Base-by-base conservation (phyloP, 1,140 invertebrate genomes). In the Heliconius congener region DNA sequence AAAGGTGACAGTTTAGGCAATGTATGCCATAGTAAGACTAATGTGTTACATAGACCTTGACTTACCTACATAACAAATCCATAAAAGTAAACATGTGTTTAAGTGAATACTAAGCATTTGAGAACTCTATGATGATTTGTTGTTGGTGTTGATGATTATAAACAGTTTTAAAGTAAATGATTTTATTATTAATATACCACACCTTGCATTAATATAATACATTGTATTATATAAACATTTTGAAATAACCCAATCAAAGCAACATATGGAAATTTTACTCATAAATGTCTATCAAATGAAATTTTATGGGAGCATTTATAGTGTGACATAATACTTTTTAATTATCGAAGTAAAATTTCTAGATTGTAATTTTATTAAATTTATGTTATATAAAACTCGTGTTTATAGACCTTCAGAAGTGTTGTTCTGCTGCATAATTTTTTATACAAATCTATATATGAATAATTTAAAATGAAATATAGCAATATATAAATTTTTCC, bases 31-130 rank as follows among this genome's bases (percentile, higher is more conserved):
- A 71, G 60, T 66, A 23, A 66, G 60, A 66, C 60, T 66, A 66
- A 66, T 66, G 27, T 66, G 60, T 66, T 30, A 66, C n/a, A 66
- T 66, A 66, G 60, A 50, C 70, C 77, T 80, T 75, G 79, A 52
- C 79, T 57, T 80, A 52, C 39, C 71, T 76, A 73, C 37, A 60
- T 76, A 72, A 42, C 73, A 72, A 71, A 37, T 73, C 27, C 55
- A 80, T 76, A 76, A 42, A 52, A 60, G 71, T 73, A 37, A 52
- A 71, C 75, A 76, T 70, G 23, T 50, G 23, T 71, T 13, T 66
- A 16, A 60, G 34, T 71, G 60, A 70, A 76, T 76, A 42, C 46
- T 72, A 72, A 77, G 23, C 37, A 39, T 55, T 72, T 76, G 71
- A 39, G 23, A 30, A 66, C 19, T 66, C 19, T 60, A 60, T 19